Evolutionary conservation across 2,797 vertebrate species (phyloP).

Genomic region (Gobionotothen gibberifrons): DNA sequence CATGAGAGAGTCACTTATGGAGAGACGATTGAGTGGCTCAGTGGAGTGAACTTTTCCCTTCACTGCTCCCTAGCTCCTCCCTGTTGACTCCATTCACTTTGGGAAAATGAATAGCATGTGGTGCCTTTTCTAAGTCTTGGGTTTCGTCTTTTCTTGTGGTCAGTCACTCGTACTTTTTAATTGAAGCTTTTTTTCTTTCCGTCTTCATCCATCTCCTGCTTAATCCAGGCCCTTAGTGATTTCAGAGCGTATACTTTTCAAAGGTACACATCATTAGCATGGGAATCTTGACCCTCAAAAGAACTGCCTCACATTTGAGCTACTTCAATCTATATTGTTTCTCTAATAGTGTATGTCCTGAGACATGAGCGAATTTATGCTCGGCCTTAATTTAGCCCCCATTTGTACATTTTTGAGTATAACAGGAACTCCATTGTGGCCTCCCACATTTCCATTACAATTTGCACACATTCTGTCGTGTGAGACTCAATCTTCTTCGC

Average conservation of each 20-base stretch:
- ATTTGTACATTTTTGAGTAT: background rate
- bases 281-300: slow-evolving; percentile 63
- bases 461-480: background rate
- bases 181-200: slow-evolving; percentile 68
- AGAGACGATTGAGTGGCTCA: slow-evolving; percentile 73
- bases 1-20: slow-evolving; percentile 74
- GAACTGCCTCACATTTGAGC: slow-evolving; percentile 52
- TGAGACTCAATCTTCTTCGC: slow-evolving; percentile 1
- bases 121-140: slow-evolving; percentile 69
- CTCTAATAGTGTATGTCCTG: slow-evolving; percentile 37
- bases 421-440: background rate
- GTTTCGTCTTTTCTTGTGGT: slow-evolving; percentile 81
- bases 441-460: slow-evolving; percentile 24
- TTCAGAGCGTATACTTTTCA: slow-evolving; percentile 75
- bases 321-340: slow-evolving; percentile 53
- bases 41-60: slow-evolving; percentile 71
- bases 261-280: slow-evolving; percentile 75
- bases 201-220: slow-evolving; percentile 52
- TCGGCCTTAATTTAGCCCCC: slow-evolving; percentile 1
- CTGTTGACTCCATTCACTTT: slow-evolving; percentile 71
- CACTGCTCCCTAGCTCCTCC: slow-evolving; percentile 62
- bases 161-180: slow-evolving; percentile 78
- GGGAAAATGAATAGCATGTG: slow-evolving; percentile 80
- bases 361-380: slow-evolving; percentile 32
- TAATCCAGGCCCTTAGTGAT: slow-evolving; percentile 62